phyloP scores from a whole-genome alignment of 2,888 invertebrate species.

The Argynnis bischoffii region DNA sequence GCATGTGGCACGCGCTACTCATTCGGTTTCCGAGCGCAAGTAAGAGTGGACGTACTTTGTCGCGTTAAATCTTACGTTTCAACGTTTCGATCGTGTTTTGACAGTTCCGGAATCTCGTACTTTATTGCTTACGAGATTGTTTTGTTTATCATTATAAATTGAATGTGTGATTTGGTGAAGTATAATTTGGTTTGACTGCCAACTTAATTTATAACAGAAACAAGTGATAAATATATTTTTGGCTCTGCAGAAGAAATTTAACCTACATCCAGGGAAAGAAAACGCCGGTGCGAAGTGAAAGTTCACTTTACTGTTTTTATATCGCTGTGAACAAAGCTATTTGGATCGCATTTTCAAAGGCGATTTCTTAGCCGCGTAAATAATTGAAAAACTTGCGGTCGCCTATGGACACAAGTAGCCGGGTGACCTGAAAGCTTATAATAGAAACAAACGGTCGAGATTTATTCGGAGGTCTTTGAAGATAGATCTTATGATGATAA shows the following conservation, averaged over 20 bases:
- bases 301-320: slow-evolving; percentile 63
- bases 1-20: slow-evolving; percentile 78
- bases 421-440: slow-evolving; percentile 64
- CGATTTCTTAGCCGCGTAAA: slow-evolving; percentile 54
- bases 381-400: slow-evolving; percentile 71
- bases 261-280: slow-evolving; percentile 68
- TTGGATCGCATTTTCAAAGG: slow-evolving; percentile 48
- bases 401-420: slow-evolving; percentile 57
- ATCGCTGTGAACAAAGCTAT: slow-evolving; percentile 53
- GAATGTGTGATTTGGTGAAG: slow-evolving; percentile 24
- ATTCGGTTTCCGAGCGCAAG: slow-evolving; percentile 73
- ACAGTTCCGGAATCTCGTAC: slow-evolving; percentile 52
- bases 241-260: slow-evolving; percentile 58
- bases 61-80: slow-evolving; percentile 46
- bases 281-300: slow-evolving; percentile 69
- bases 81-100: slow-evolving; percentile 68
- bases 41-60: slow-evolving; percentile 58
- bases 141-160: slow-evolving; percentile 41
- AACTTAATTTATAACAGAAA: slow-evolving; percentile 15
- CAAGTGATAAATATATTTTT: slow-evolving; percentile 33
- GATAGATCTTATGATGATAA: slow-evolving; percentile 70
- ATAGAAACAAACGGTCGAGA: slow-evolving; percentile 73
- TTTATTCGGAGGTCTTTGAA: slow-evolving; percentile 58
- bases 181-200: slow-evolving; percentile 19
- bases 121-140: slow-evolving; percentile 36